phyloP scores from a whole-genome alignment of 2,797 vertebrate species.

The Pithecia hirsuta region DNA sequence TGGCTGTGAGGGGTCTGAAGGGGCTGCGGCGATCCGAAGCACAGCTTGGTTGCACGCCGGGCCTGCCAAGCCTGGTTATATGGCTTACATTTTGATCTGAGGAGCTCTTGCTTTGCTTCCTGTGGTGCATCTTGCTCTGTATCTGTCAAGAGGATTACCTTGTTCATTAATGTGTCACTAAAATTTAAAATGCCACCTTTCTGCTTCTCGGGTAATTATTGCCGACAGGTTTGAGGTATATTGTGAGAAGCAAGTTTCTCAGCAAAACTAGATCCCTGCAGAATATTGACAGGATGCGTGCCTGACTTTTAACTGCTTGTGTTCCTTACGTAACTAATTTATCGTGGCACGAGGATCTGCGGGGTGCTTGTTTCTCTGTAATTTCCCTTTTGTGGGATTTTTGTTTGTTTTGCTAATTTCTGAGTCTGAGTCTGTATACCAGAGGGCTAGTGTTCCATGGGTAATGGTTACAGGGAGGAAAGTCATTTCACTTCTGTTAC shows the following conservation, averaged over 20 bases:
- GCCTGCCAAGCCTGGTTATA: background rate
- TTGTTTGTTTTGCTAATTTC: background rate
- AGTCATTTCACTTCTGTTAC: background rate
- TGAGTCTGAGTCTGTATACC: background rate
- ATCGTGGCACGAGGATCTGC: rapidly evolving
- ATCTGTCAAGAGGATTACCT: background rate
- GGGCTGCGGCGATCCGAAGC: rapidly evolving
- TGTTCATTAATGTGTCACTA: slow-evolving; percentile 52
- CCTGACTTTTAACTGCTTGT: background rate
- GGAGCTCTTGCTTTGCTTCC: background rate
- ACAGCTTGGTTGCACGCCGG: rapidly evolving
- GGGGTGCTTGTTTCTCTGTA: background rate
- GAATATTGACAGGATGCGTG: background rate
- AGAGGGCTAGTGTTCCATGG: background rate
- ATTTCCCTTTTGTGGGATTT: background rate
- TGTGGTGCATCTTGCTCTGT: background rate
- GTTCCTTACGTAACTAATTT: background rate
- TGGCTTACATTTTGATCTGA: background rate
- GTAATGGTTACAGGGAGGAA: background rate
- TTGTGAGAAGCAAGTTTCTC: background rate
- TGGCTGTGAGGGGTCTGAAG: background rate
- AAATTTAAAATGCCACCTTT: slow-evolving; percentile 56
- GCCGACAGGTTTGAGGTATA: background rate
- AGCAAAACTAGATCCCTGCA: background rate
- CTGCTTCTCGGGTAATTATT: slow-evolving; percentile 1